A percentile compares a stretch with the other conserved stretches of the same genome.
Evolutionary conservation across 2,797 vertebrate species (phyloP).

Genomic region (Simalia tracyae): DNA sequence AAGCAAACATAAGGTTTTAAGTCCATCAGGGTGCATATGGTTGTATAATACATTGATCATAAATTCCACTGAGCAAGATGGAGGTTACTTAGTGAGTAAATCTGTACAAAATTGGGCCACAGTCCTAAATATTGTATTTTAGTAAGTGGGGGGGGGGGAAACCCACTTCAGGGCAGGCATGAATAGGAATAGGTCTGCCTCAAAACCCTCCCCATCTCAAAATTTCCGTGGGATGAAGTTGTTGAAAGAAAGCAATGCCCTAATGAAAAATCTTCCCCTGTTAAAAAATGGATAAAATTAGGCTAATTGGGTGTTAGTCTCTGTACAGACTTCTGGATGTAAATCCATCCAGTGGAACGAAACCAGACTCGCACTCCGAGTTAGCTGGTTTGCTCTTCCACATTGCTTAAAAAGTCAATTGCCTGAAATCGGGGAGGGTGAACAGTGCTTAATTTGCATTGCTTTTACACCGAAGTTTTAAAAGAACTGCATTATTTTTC

Average conservation of each 20-base stretch:
- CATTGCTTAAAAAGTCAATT: neutral
- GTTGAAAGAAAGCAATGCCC: neutral
- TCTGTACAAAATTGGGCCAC: neutral
- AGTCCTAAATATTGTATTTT: neutral
- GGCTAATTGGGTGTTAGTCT: neutral
- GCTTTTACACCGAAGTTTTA: neutral
- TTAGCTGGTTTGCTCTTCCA: neutral
- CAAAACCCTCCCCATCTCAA: no score
- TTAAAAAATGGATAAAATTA: neutral
- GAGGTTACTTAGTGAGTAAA: neutral
- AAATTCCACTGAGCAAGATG: neutral
- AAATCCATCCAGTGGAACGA: neutral
- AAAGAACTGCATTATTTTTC: neutral
- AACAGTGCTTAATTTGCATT: no score
- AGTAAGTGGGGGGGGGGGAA: neutral
- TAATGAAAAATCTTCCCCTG: no score
- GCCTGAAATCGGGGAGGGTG: neutral
- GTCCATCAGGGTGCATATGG: neutral
- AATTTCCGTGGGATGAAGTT: neutral
- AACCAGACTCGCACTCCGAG: neutral
- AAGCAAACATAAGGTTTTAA: neutral
- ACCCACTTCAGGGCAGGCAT: neutral
- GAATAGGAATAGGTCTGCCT: neutral
- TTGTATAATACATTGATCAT: neutral
- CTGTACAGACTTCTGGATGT: neutral